phyloP scores from a whole-genome alignment of 2,113 vertebrate species.

The Brienomyrus brachyistius region DNA sequence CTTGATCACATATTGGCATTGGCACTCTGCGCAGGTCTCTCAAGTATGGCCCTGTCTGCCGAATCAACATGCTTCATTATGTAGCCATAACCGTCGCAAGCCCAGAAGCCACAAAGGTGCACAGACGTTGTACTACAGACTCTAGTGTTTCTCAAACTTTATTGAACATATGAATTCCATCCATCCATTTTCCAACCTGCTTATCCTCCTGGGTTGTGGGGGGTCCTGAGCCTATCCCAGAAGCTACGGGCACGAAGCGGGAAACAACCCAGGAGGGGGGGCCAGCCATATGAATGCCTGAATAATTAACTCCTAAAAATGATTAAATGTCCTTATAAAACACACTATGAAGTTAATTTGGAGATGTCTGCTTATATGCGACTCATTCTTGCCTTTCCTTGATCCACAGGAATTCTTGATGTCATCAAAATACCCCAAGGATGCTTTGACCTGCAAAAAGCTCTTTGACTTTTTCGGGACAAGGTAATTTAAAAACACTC shows the following conservation, averaged over 20 bases:
- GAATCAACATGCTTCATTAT: conserved; percentile 40
- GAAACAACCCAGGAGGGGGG: too few species aligned
- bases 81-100: conserved; percentile 31
- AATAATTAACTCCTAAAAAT: background rate
- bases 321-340: background rate
- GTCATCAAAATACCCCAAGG: conserved; percentile 60
- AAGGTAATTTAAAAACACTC: conserved; percentile 56
- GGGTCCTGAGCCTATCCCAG: too few species aligned
- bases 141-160: too few species aligned
- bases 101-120: conserved; percentile 60
- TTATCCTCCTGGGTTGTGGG: too few species aligned
- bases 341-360: background rate
- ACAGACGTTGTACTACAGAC: too few species aligned
- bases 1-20: background rate
- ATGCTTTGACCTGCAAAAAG: conserved; percentile 34
- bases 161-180: too few species aligned
- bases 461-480: conserved; percentile 55
- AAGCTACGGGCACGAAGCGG: too few species aligned
- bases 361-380: background rate
- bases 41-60: conserved; percentile 45
- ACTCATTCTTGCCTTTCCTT: background rate
- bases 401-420: conserved; percentile 54
- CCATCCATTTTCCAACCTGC: too few species aligned
- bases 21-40: background rate
- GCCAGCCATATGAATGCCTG: background rate